phyloP scores from a whole-genome alignment of 2,113 vertebrate species.

The Halichoeres trimaculatus region DNA sequence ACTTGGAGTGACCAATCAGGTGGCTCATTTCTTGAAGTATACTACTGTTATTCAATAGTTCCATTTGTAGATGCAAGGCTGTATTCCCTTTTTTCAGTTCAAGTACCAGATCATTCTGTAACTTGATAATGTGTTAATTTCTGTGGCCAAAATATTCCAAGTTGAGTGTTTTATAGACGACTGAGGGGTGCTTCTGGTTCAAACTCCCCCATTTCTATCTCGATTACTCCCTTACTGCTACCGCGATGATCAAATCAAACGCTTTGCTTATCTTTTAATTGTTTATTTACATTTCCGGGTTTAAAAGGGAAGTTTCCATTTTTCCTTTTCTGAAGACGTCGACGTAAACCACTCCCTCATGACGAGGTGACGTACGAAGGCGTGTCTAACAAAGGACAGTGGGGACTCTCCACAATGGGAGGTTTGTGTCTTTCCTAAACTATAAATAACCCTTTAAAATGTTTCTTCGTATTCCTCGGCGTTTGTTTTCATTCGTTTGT shows the following conservation, averaged over 20 bases:
- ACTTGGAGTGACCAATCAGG: too few relatives aligned
- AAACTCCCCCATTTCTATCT: too few relatives aligned
- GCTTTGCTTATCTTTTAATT: neutral
- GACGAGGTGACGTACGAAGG: slow-evolving; percentile 64
- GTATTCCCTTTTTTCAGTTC: too few relatives aligned
- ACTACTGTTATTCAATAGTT: too few relatives aligned
- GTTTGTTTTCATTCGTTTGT: neutral
- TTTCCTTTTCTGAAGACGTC: slow-evolving; percentile 7
- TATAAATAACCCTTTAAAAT: neutral
- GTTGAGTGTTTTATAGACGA: too few relatives aligned
- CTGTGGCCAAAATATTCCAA: too few relatives aligned
- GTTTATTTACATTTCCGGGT: slow-evolving; percentile 36
- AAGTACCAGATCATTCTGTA: too few relatives aligned
- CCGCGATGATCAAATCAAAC: too few relatives aligned
- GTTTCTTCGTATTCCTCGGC: neutral
- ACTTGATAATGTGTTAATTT: too few relatives aligned
- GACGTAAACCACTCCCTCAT: slow-evolving; percentile 19
- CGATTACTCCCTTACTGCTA: neutral
- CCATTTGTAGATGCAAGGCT: too few relatives aligned
- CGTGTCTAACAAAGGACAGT: slow-evolving; percentile 70
- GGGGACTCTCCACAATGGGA: slow-evolving; percentile 77
- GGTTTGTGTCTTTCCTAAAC: slow-evolving; percentile 69
- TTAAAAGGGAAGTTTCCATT: neutral
- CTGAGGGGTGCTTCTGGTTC: too few relatives aligned
- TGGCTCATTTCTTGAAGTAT: too few relatives aligned